Conservation (phyloP, 2,797 vertebrate species). For the Philypnodon macrostomus region DNA sequence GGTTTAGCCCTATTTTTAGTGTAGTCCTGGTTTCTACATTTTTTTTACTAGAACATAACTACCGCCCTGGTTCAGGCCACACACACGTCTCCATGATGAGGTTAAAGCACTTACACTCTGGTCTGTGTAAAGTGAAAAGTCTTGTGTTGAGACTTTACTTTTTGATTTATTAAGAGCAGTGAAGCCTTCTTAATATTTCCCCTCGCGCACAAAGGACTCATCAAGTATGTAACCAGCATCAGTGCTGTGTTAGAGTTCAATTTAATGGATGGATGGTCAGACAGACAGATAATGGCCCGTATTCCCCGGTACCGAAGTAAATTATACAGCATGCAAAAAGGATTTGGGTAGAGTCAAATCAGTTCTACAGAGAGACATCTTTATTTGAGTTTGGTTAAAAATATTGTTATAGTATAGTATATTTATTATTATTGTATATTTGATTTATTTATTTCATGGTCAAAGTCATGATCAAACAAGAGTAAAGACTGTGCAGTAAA, state of each 20-base stretch:
- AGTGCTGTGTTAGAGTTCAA: slow-evolving; percentile 37
- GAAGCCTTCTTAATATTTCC: slow-evolving; percentile 25
- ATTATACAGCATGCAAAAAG: slow-evolving; percentile 30
- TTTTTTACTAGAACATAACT: no score
- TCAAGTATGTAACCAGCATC: slow-evolving; percentile 35
- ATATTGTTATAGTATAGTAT: no score
- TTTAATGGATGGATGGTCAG: slow-evolving; percentile 46
- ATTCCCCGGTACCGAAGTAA: slow-evolving; percentile 31
- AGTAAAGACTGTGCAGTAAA: no score
- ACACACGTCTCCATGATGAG: neutral
- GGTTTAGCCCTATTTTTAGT: no score
- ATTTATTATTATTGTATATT: no score
- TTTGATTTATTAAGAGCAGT: slow-evolving; percentile 34
- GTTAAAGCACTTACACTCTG: neutral
- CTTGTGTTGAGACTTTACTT: slow-evolving; percentile 13
- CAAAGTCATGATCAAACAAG: no score
- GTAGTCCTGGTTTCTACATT: no score
- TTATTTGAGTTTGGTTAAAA: slow-evolving; percentile 15
- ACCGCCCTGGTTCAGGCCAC: no score
- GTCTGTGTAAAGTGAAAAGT: slow-evolving; percentile 2
- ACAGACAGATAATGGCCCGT: slow-evolving; percentile 41
- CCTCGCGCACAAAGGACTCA: slow-evolving; percentile 26
- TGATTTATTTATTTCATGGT: no score
- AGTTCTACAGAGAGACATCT: slow-evolving; percentile 4
- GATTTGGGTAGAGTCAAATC: slow-evolving; percentile 15